Conservation (phyloP, 2,797 vertebrate species). For the Clarias pachynema region DNA sequence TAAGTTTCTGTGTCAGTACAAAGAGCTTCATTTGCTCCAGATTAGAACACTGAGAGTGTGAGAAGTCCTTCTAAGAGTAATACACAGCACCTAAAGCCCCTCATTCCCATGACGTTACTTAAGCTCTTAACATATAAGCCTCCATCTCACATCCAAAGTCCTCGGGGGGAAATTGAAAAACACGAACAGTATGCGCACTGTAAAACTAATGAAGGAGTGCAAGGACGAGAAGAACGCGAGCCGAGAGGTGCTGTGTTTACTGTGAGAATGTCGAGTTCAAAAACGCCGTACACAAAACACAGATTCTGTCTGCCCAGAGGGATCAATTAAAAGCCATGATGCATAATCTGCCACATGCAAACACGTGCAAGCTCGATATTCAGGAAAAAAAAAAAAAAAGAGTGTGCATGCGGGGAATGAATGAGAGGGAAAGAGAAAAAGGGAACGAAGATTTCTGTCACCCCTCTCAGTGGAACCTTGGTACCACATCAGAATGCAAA, state of each 20-base stretch:
- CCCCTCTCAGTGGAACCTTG: conserved; percentile 46
- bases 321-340: conserved; percentile 79
- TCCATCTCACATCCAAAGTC: not conserved
- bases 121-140: conserved; percentile 13
- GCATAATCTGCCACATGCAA: conserved; percentile 67
- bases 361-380: conserved; percentile 52
- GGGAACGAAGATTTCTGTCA: conserved; percentile 48
- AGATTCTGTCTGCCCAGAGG: conserved; percentile 70
- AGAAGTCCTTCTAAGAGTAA: conserved; percentile 16
- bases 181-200: conserved; percentile 29
- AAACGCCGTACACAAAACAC: conserved; percentile 59
- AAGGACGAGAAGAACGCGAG: conserved; percentile 47
- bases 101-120: conserved; percentile 21
- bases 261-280: conserved; percentile 66
- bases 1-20: conserved; percentile 41
- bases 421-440: conserved; percentile 14
- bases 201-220: conserved; percentile 61
- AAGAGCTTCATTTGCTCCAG: conserved; percentile 43
- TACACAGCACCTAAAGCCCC: conserved; percentile 34
- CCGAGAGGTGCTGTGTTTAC: conserved; percentile 55
- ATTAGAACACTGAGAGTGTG: conserved; percentile 32
- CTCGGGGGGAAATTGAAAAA: conserved; percentile 5
- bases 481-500: conserved; percentile 56
- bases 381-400: conserved; percentile 46
- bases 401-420: conserved; percentile 28